phyloP scores from a whole-genome alignment of 1,140 invertebrate genomes.

The Tetramorium simillimum region DNA sequence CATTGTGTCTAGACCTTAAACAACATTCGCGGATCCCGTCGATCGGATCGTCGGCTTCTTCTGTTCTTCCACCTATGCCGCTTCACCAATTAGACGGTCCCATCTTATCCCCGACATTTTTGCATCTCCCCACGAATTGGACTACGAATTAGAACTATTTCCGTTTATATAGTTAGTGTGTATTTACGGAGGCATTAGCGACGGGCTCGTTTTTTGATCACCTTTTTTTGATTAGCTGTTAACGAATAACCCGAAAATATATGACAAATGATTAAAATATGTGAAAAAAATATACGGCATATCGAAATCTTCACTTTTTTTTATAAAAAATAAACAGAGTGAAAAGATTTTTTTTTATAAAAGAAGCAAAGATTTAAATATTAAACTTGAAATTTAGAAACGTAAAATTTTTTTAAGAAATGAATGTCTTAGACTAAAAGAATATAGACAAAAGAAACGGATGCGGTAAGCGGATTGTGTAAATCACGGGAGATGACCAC shows the following conservation, averaged over 20 bases:
- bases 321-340: not conserved
- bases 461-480: too few species aligned
- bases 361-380: too few species aligned
- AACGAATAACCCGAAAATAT: not conserved
- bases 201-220: not conserved
- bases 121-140: slow-evolving; percentile 44
- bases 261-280: not conserved
- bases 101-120: slow-evolving; percentile 30
- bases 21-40: slow-evolving; percentile 81
- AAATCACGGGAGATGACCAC: too few species aligned
- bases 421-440: too few species aligned
- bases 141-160: slow-evolving; percentile 34
- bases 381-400: too few species aligned
- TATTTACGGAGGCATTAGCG: slow-evolving; percentile 14
- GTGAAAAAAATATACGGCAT: not conserved
- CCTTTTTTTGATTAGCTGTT: not conserved
- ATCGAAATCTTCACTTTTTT: not conserved
- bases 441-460: too few species aligned
- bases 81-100: slow-evolving; percentile 64
- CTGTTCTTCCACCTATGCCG: slow-evolving; percentile 36
- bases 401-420: too few species aligned
- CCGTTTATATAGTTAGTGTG: not conserved
- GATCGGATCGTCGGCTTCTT: slow-evolving; percentile 44
- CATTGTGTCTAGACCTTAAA: slow-evolving; percentile 85
- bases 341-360: not conserved